Base-by-base conservation (phyloP, 1,140 invertebrate genomes). In the Megalonaias nervosa region DNA sequence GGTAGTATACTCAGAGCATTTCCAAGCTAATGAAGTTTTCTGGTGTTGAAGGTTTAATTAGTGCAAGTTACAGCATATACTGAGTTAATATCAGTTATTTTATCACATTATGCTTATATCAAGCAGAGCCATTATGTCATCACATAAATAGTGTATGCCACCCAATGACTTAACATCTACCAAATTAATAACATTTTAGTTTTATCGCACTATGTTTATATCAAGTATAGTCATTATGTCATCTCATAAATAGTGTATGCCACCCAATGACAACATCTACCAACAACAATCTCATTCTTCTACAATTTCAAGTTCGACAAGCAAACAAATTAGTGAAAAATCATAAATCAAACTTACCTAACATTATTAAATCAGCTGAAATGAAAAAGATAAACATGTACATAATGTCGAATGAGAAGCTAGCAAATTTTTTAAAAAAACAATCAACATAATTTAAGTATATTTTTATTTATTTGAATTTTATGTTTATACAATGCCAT, bases 321-420 rank as follows among this genome's bases (percentile, higher is more conserved):
- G 31, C 31, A 67, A 21, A 21, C 16, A 67, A 19, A 21, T 21
- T 67, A 19, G 5, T 31, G 38, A 61, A 38, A 21, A 9, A 74
- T 19, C 19, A 60, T 31, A 23, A 17, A 23, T 26, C 17, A 12
- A 38, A 87, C 88, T 87, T 85, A 89, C 88, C 86, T 26, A 89
- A 80, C 88, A 89, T 89, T 61, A 99, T 99, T n/a, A 99, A 93
- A 93, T 99, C 98, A 38, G 98, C 97, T 90, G 89, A 86, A 82
- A 91, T 64, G 75, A 31, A 77, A 82, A 82, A 65, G 62, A 83
- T 23, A 75, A 66, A 81, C 38, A 48, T 5, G 9, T 48, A 48
- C 6, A 48, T 48, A 31, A 48, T 48, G 38, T 48, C 5, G 38
- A 48, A 48, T 48, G 11, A 48, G 11, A 48, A 6, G 38, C 38